phyloP scores from a whole-genome alignment of 2,113 vertebrate genomes.

The Dipodomys merriami region DNA sequence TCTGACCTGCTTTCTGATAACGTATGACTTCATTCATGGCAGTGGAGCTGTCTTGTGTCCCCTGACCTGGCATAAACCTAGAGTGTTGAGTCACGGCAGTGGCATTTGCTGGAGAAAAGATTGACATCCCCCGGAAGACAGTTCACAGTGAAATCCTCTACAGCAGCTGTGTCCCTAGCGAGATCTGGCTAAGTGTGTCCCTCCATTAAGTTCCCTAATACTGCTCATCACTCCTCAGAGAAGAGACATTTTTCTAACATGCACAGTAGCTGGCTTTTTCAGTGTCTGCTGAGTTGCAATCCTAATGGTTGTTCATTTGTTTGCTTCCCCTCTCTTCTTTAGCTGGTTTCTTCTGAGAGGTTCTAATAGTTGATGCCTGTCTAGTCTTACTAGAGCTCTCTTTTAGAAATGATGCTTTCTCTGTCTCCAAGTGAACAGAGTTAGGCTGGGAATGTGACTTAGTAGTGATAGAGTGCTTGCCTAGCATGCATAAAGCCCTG shows the following conservation, averaged over 20 bases:
- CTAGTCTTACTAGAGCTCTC: neutral
- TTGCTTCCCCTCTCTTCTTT: constrained; percentile 1
- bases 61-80: constrained; percentile 85
- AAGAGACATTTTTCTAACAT: neutral
- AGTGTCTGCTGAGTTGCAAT: neutral
- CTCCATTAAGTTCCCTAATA: neutral
- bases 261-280: neutral
- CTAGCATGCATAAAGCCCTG: too few species aligned
- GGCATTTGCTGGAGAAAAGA: constrained; percentile 44
- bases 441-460: too few species aligned
- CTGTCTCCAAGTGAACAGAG: too few species aligned
- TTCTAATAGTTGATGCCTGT: neutral
- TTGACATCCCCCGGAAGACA: neutral
- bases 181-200: neutral
- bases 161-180: constrained; percentile 28
- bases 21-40: constrained; percentile 83
- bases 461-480: too few species aligned
- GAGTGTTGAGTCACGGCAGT: constrained; percentile 75
- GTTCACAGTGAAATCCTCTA: neutral
- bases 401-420: too few species aligned
- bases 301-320: neutral
- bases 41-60: constrained; percentile 66
- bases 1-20: constrained; percentile 88
- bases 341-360: neutral
- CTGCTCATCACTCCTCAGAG: neutral